These are phyloP conservation scores for Ganaspis brasiliensis DNA, from an alignment of 2,888 invertebrate genomes.

Conservation along the genomic window DNA sequence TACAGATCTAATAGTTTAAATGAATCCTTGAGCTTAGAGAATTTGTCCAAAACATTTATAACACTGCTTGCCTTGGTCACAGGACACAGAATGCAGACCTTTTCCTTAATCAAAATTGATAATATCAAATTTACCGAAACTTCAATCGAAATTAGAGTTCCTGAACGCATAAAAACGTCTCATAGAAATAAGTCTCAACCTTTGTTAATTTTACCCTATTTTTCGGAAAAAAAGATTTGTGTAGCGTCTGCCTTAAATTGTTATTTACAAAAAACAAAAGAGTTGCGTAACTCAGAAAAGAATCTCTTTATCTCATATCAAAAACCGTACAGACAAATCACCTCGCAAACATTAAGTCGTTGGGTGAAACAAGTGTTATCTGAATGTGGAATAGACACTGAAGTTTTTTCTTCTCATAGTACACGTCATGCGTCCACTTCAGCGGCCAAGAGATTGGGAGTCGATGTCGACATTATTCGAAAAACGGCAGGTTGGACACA, in stretches of 20 bases:
- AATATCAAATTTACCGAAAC: slow-evolving; percentile 45
- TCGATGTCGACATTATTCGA: slow-evolving; percentile 41
- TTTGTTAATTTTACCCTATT: slow-evolving; percentile 48
- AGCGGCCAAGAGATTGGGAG: slow-evolving; percentile 43
- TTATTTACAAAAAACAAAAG: slow-evolving; percentile 50
- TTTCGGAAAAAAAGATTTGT: slow-evolving; percentile 45
- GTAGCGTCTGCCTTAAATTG: slow-evolving; percentile 45
- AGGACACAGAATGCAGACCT: slow-evolving; percentile 59
- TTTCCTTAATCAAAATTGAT: slow-evolving; percentile 47
- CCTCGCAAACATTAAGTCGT: slow-evolving; percentile 41
- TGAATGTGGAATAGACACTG: slow-evolving; percentile 31
- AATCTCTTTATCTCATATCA: neutral
- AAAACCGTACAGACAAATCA: neutral
- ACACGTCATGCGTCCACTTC: slow-evolving; percentile 50
- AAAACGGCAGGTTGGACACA: slow-evolving; percentile 48
- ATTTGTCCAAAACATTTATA: slow-evolving; percentile 55
- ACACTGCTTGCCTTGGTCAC: slow-evolving; percentile 58
- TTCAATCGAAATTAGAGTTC: slow-evolving; percentile 53
- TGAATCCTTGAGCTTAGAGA: slow-evolving; percentile 47
- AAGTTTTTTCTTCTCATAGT: slow-evolving; percentile 41
- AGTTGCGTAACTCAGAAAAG: neutral
- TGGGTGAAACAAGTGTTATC: slow-evolving; percentile 46
- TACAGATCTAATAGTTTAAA: slow-evolving; percentile 43
- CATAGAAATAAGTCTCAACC: slow-evolving; percentile 48
- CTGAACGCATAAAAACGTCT: slow-evolving; percentile 54